These are phyloP conservation scores for Drosophila saltans DNA, from an alignment of 1,140 invertebrate species.

Conservation along the genomic window DNA sequence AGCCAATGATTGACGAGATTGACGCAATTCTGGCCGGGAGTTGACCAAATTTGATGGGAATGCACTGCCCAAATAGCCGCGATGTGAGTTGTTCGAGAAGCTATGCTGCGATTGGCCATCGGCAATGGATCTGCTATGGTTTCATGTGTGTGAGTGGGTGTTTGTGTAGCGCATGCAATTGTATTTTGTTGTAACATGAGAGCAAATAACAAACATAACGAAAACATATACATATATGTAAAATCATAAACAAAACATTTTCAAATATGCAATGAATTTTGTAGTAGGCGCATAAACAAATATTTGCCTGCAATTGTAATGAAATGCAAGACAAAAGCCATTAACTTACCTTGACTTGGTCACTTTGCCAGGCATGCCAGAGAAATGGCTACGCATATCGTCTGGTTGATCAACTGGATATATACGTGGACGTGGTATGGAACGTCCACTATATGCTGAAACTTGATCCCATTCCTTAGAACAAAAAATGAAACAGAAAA, in stretches of 20 bases:
- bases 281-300: conserved; percentile 43
- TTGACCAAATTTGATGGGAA: conserved; percentile 90
- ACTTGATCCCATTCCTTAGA: conserved; percentile 95
- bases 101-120: conserved; percentile 94
- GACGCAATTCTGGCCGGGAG: conserved; percentile 91
- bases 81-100: conserved; percentile 90
- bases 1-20: conserved; percentile 91
- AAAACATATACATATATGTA: conserved; percentile 19
- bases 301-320: conserved; percentile 20
- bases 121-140: conserved; percentile 86
- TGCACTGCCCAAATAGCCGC: conserved; percentile 88
- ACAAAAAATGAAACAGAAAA: neutral
- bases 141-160: conserved; percentile 20
- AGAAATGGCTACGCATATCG: conserved; percentile 87
- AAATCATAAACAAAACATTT: conserved; percentile 38
- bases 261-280: conserved; percentile 40
- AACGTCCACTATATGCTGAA: conserved; percentile 94
- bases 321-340: conserved; percentile 7
- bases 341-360: conserved; percentile 84
- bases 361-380: conserved; percentile 84
- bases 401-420: conserved; percentile 89
- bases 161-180: conserved; percentile 32
- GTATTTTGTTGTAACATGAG: conserved; percentile 4
- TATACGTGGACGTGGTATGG: conserved; percentile 93
- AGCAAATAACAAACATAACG: conserved; percentile 60